Conservation (phyloP, 2,888 invertebrate genomes). For the Diaphora mendica region DNA sequence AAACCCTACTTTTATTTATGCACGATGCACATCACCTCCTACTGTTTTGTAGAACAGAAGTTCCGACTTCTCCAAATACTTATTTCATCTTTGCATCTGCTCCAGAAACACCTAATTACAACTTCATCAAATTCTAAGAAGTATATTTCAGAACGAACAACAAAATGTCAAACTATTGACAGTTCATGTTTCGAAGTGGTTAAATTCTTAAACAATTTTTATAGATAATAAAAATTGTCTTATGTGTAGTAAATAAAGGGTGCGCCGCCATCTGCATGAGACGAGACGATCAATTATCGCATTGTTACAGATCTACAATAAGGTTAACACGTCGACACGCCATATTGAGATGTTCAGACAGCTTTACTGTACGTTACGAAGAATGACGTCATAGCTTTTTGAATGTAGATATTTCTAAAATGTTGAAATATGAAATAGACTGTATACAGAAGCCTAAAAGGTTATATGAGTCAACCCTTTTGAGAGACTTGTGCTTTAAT, state of each 20-base stretch:
- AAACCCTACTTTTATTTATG: background rate
- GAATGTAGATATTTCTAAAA: too few relatives aligned
- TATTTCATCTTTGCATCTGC: constrained; percentile 14
- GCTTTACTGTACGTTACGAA: constrained; percentile 28
- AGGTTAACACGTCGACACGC: constrained; percentile 71
- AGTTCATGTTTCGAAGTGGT: constrained; percentile 27
- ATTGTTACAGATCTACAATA: constrained; percentile 76
- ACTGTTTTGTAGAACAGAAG: constrained; percentile 8
- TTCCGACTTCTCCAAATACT: constrained; percentile 1
- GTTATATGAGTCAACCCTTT: too few relatives aligned
- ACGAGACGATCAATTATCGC: constrained; percentile 80
- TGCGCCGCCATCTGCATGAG: constrained; percentile 76
- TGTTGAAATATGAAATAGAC: too few relatives aligned
- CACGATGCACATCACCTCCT: background rate
- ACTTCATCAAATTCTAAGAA: constrained; percentile 29
- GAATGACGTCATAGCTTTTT: constrained; percentile 19
- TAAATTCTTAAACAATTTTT: constrained; percentile 58
- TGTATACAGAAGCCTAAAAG: too few relatives aligned
- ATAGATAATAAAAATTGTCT: constrained; percentile 66
- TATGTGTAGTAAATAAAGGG: constrained; percentile 61
- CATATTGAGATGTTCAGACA: constrained; percentile 66
- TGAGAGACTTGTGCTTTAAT: too few relatives aligned
- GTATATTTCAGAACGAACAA: constrained; percentile 27
- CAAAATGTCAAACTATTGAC: constrained; percentile 71
- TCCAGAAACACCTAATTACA: constrained; percentile 32